Base-by-base conservation (phyloP, 92 coral and sea anemone species). In the Palythoa caribaeorum region DNA sequence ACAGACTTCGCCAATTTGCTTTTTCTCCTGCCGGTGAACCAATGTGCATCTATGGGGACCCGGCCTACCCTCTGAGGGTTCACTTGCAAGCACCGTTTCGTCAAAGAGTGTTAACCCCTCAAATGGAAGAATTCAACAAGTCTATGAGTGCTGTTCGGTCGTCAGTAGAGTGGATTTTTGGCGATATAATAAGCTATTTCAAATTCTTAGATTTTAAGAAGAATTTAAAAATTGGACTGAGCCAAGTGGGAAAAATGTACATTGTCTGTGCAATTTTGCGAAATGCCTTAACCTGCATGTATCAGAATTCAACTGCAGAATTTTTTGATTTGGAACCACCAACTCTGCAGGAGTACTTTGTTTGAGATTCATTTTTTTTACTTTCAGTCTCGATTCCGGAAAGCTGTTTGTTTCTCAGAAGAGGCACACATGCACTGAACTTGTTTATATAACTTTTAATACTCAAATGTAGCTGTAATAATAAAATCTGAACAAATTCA, bases 261-360 rank as follows among this genome's bases (percentile, higher is more conserved):
- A 5, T 8, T 11, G 68, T 15, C 68, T 60, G 68, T 16, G 68
- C 20, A 60, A 60, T 60, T 60, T 60, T 60, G 68, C 3, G 20
- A 60, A 60, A 60, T 60, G 68, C 68, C 68, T 60, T 6, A 60
- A 54, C 60, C 60, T 54, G 60, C 9, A 60, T 60, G 68, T 60
- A 60, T 60, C 68, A 60, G 21, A 60, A 60, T 60, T 60, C 20
- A 60, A 60, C 68, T 60, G 68, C 68, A 9, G 2, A 60, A 60
- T 60, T 60, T 60, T 60, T 60, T 60, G 68, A 60, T 60, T 60
- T 60, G 68, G 68, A 60, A 60, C 35, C 20, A 60, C 68, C 68
- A 60, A 60, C 68, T 14, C 68, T 60, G 68, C 20, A 60, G 19
- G 68, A 60, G 20, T 14, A 60, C 68, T 2, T 60, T 60, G 68